A percentile compares a stretch with the other conserved stretches of the same genome.
Conservation (phyloP, 2,888 invertebrate genomes). For the Dioctria rufipes region DNA sequence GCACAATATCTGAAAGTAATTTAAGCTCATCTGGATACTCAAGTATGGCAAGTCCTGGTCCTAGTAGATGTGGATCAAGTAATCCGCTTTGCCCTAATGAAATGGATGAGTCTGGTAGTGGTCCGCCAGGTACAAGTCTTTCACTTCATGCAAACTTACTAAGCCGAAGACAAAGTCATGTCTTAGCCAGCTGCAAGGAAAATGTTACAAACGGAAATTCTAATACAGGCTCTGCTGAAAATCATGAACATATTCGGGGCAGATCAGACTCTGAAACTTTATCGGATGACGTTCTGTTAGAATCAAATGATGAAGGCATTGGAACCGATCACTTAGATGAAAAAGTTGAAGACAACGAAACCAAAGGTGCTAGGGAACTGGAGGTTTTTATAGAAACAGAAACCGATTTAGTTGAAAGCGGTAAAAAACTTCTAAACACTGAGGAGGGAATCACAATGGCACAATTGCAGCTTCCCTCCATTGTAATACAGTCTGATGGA, state of each 20-base stretch:
- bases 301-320: conserved; percentile 85
- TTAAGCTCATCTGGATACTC: conserved; percentile 88
- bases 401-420: conserved; percentile 68
- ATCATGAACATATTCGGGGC: conserved; percentile 70
- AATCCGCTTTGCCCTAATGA: conserved; percentile 84
- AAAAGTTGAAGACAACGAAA: conserved; percentile 80
- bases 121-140: conserved; percentile 63
- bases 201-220: conserved; percentile 71
- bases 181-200: conserved; percentile 74
- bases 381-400: conserved; percentile 72
- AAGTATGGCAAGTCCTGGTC: conserved; percentile 88
- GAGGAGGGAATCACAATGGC: conserved; percentile 72
- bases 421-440: conserved; percentile 73
- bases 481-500: conserved; percentile 75
- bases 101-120: conserved; percentile 81
- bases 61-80: conserved; percentile 85
- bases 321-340: conserved; percentile 81
- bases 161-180: conserved; percentile 76
- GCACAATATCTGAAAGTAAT: conserved; percentile 87
- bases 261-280: conserved; percentile 83
- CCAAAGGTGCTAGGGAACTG: conserved; percentile 78
- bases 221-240: conserved; percentile 13
- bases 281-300: conserved; percentile 80
- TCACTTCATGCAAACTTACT: conserved; percentile 69
- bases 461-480: conserved; percentile 76